phyloP scores from a whole-genome alignment of 2,113 vertebrate genomes.

The Brachypteracias leptosomus region DNA sequence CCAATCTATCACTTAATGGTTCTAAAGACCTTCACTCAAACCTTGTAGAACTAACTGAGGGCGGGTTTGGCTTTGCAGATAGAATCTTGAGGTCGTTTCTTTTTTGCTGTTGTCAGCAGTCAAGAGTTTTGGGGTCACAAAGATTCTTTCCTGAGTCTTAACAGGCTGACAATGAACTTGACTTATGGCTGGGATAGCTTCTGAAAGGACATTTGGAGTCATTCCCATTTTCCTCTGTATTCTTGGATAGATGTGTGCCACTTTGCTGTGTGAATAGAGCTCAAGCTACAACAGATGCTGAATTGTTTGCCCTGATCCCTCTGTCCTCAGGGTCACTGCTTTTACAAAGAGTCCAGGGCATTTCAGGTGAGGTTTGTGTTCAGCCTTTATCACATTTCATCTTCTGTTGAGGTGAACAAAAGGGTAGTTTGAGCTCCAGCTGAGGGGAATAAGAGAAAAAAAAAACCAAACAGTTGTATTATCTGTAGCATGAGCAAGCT shows the following conservation, averaged over 20 bases:
- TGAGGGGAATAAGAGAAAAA: background rate
- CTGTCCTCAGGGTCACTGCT: background rate
- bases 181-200: background rate
- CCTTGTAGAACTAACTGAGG: background rate
- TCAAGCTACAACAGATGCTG: background rate
- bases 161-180: background rate
- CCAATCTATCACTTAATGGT: background rate
- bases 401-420: background rate
- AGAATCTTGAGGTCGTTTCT: background rate
- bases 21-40: background rate
- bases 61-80: background rate
- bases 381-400: background rate
- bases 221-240: background rate
- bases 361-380: background rate
- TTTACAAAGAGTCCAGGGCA: background rate
- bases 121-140: background rate
- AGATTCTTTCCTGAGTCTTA: background rate
- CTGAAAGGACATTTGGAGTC: background rate
- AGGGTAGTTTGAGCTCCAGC: background rate
- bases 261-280: background rate
- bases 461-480: fast-evolving
- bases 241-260: background rate
- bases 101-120: background rate
- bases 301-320: background rate
- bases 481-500: background rate